Base-by-base conservation (phyloP, 2,797 vertebrate genomes). In the Pangasius sanitwongsei region DNA sequence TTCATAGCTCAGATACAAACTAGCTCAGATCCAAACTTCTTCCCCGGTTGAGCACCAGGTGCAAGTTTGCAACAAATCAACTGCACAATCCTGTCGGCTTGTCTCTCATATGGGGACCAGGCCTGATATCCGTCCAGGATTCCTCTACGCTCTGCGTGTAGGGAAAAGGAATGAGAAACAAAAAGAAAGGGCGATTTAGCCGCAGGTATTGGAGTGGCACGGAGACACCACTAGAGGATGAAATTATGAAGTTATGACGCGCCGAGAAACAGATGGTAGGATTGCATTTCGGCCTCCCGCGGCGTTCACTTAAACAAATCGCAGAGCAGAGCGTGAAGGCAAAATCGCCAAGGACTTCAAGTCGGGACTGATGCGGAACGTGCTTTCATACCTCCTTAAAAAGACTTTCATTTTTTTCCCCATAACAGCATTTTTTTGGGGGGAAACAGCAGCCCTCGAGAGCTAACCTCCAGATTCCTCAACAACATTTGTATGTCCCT, bases 21-120 rank as follows among this genome's bases (percentile, higher is more conserved):
- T 63, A 81, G 88, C 83, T 86, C 70, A 74, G 83, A 91, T 84
- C 82, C 50, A 82, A 87, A 80, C 83, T 87, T 84, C 72, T 48
- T 48, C 25, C 23, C 85, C 63, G 53, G 48, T 70, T 8, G 63
- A 83, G 74, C 78, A 89, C 89, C 90, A 92, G 90, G 90, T 92
- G 91, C 89, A 31, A 81, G 85, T 81, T 87, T 87, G 89, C 86
- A 75, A 81, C 86, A 92, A 92, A 91, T 92, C 87, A 87, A 72
- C 72, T 53, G 57, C 85, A 77, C 86, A 89, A 77, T 91, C 89
- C 88, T 83, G 69, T 85, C 77, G 80, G 87, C 89, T 87, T 85
- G 72, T 87, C 86, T 81, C 31, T 85, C 83, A 75, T 81, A 72
- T 87, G 83, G 83, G 78, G 88, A 86, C 63, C 72, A 25, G 83